A percentile compares a stretch with the other conserved stretches of the same genome.
Conservation (phyloP, 2,797 vertebrate genomes). For the Oreochromis grahami region DNA sequence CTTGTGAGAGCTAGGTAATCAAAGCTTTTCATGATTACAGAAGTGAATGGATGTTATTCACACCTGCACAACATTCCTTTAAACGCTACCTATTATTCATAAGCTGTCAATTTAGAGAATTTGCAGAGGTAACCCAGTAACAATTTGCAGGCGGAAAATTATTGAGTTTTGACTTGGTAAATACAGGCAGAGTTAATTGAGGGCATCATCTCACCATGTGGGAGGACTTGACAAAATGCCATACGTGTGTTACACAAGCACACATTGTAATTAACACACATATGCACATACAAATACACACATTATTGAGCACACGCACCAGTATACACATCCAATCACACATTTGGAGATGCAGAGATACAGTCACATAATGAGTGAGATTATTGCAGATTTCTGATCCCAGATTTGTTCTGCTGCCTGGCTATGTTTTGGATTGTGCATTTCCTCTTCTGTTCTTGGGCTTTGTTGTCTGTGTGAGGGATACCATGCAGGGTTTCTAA, state of each 20-base stretch:
- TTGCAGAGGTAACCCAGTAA: slow-evolving; percentile 67
- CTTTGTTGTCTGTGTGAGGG: slow-evolving; percentile 7
- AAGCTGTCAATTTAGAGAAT: slow-evolving; percentile 76
- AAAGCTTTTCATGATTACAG: slow-evolving; percentile 67
- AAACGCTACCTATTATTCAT: slow-evolving; percentile 75
- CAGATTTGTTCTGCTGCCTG: slow-evolving; percentile 43
- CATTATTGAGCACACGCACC: neutral
- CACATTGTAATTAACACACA: slow-evolving; percentile 59
- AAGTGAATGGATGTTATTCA: slow-evolving; percentile 66
- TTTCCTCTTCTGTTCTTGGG: slow-evolving; percentile 14
- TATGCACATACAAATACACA: slow-evolving; percentile 22
- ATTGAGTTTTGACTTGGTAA: slow-evolving; percentile 69
- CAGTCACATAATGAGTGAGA: slow-evolving; percentile 49
- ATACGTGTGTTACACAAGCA: slow-evolving; percentile 65
- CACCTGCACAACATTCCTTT: slow-evolving; percentile 61
- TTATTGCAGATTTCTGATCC: slow-evolving; percentile 48
- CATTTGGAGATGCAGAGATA: slow-evolving; percentile 22
- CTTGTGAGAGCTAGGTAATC: slow-evolving; percentile 56
- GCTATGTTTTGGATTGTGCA: slow-evolving; percentile 1
- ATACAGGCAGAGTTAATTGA: slow-evolving; percentile 74
- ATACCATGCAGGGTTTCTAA: slow-evolving; percentile 1
- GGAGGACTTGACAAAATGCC: slow-evolving; percentile 74
- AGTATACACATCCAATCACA: neutral
- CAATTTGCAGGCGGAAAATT: slow-evolving; percentile 62
- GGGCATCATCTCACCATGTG: slow-evolving; percentile 70